A percentile compares a stretch with the other conserved stretches of the same genome.
phyloP scores from a whole-genome alignment of 2,113 vertebrate species.

The Odontophorus gujanensis region DNA sequence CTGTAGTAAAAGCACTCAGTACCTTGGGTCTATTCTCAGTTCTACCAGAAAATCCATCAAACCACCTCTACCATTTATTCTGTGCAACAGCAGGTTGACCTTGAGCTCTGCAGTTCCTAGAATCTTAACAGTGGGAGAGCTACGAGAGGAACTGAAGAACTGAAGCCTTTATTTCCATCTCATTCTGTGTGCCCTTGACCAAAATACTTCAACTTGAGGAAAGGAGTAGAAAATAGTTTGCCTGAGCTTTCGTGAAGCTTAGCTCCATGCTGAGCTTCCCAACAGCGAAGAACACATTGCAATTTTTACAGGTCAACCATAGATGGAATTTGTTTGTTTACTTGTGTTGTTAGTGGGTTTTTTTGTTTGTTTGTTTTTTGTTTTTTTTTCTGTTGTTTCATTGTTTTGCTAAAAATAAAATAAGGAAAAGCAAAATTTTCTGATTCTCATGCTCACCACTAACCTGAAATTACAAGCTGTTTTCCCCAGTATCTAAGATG shows the following conservation, averaged over 20 bases:
- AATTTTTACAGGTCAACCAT: background rate
- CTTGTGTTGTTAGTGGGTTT: background rate
- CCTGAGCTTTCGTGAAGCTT: background rate
- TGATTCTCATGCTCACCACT: background rate
- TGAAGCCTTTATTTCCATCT: background rate
- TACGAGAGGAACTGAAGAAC: background rate
- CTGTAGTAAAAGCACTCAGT: background rate
- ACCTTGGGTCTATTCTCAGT: background rate
- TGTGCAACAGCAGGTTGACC: background rate
- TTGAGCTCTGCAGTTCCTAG: background rate
- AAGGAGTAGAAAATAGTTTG: background rate
- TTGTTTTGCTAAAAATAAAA: background rate
- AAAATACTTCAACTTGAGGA: background rate
- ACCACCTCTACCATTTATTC: background rate
- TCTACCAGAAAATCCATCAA: background rate
- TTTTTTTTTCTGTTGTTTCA: too few relatives aligned
- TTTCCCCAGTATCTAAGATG: background rate
- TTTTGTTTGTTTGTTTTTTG: background rate
- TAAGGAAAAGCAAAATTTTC: background rate
- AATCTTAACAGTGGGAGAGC: background rate
- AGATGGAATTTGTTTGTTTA: background rate
- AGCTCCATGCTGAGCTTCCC: background rate
- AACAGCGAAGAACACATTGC: background rate
- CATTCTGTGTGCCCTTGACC: fast-evolving
- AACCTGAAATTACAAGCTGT: background rate